Evolutionary conservation across 2,888 invertebrate genomes (phyloP).

Genomic region (Aethes cnicana): DNA sequence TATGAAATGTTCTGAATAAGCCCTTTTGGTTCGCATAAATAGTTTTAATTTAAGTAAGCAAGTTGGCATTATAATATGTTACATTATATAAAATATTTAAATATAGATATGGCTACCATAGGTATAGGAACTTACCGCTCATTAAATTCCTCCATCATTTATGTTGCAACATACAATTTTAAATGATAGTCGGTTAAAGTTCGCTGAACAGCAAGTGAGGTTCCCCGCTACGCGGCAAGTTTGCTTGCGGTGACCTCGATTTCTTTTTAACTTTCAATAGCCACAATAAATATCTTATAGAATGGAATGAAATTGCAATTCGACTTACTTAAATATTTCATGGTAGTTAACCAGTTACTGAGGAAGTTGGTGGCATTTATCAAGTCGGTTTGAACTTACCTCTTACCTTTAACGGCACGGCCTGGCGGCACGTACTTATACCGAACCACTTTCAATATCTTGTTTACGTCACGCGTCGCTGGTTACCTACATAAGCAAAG

Average conservation of each 20-base stretch:
- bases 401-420: constrained; percentile 17
- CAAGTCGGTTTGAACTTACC: too few relatives aligned
- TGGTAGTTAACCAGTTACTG: constrained; percentile 15
- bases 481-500: constrained; percentile 13
- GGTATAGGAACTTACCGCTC: too few relatives aligned
- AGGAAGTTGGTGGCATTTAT: not conserved
- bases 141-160: too few relatives aligned
- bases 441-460: constrained; percentile 25
- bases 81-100: too few relatives aligned
- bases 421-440: too few relatives aligned
- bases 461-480: constrained; percentile 23
- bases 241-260: constrained; percentile 76
- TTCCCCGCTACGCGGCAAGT: constrained; percentile 70
- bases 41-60: too few relatives aligned
- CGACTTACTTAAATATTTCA: constrained; percentile 23
- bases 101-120: too few relatives aligned
- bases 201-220: constrained; percentile 45
- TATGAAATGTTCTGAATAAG: too few relatives aligned
- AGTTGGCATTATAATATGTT: too few relatives aligned
- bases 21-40: too few relatives aligned
- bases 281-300: constrained; percentile 53
- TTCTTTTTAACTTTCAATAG: constrained; percentile 82
- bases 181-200: constrained; percentile 4
- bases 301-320: constrained; percentile 46
- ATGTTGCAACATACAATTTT: not conserved